Base-by-base conservation (phyloP, 2,113 vertebrate genomes). In the Silurus glanis region DNA sequence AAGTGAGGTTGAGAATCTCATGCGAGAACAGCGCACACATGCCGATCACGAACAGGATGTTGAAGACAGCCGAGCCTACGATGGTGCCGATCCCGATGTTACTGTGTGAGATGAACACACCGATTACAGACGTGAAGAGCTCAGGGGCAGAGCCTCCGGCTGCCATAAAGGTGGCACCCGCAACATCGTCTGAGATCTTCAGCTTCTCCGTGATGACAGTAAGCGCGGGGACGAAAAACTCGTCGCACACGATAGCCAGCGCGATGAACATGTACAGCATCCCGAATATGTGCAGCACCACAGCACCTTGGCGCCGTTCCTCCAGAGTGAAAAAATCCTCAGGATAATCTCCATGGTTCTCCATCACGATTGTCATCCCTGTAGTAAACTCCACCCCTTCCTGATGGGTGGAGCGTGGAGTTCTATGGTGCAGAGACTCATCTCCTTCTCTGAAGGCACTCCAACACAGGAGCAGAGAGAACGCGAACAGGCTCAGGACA, bases 241-340 rank as follows among this genome's bases (percentile, higher is more conserved):
- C 98, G 90, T 99, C 98, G 0, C 98, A 99, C 88, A 99, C 97
- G 10, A 99, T 96, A 87, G 98, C 98, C 94, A 99, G 96, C 91
- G 98, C 95, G 93, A 99, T 96, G 93, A 99, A 99, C 97, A 99
- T 99, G 92, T 99, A 99, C 88, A 99, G 91, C 98, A 99, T 99
- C 82, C 98, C 98, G 85, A 96, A 93, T 92, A 99, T 95, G 78
- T 99, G 97, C 67, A 99, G 89, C 49, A 88, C 37, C 80, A 99
- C 97, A 51, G 94, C 97, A 64, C 98, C 98, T 81, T 93, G 94
- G 83, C 97, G 95, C 90, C 98, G 94, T 0, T 99, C 91, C 87
- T 97, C 95, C 25, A 99, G 93, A 58, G 91, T 95, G 92, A 99
- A 99, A 82, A 96, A 94, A 91, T 99, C 98, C 56, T 72, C 88